A percentile compares a stretch with the other conserved stretches of the same genome.
phyloP scores from a whole-genome alignment of 2,888 invertebrate species.

The Protonemura montana region DNA sequence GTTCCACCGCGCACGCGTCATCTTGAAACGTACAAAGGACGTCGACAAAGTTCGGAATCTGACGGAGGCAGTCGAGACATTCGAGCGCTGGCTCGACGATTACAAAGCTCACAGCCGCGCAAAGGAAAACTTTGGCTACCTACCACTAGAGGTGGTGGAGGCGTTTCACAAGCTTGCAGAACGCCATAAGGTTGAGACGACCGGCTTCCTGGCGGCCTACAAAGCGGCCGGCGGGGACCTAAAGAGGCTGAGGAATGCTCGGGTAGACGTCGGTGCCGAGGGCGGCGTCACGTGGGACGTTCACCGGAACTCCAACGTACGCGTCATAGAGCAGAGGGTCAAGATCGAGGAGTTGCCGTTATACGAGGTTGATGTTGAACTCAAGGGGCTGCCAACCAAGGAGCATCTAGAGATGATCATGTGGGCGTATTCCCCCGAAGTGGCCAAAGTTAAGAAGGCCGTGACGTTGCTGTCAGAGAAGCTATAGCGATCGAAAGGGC shows the following conservation, averaged over 20 bases:
- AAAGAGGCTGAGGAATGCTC: slow-evolving; percentile 70
- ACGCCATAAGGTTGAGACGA: slow-evolving; percentile 58
- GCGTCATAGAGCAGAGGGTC: slow-evolving; percentile 60
- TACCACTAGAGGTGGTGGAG: slow-evolving; percentile 68
- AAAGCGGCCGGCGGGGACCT: slow-evolving; percentile 71
- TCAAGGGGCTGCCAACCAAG: slow-evolving; percentile 71
- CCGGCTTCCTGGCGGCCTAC: slow-evolving; percentile 70
- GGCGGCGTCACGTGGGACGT: slow-evolving; percentile 77
- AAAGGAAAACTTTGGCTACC: slow-evolving; percentile 74
- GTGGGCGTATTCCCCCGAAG: slow-evolving; percentile 80
- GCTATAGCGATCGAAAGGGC: neutral
- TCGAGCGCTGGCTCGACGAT: slow-evolving; percentile 77
- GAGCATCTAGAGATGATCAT: slow-evolving; percentile 74
- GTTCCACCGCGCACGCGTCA: slow-evolving; percentile 55
- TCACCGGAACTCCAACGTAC: slow-evolving; percentile 70
- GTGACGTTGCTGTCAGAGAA: slow-evolving; percentile 60
- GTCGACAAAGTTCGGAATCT: slow-evolving; percentile 78
- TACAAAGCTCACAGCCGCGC: slow-evolving; percentile 73
- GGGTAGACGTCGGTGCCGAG: slow-evolving; percentile 63
- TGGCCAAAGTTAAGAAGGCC: slow-evolving; percentile 70
- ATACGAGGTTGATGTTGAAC: slow-evolving; percentile 68
- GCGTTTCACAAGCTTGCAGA: slow-evolving; percentile 65
- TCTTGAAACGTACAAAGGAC: slow-evolving; percentile 72
- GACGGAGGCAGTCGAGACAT: slow-evolving; percentile 73
- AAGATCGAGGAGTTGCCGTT: slow-evolving; percentile 58